A percentile compares a stretch with the other conserved stretches of the same genome.
Conservation (phyloP, 1,140 invertebrate species). For the Cherax destructor region DNA sequence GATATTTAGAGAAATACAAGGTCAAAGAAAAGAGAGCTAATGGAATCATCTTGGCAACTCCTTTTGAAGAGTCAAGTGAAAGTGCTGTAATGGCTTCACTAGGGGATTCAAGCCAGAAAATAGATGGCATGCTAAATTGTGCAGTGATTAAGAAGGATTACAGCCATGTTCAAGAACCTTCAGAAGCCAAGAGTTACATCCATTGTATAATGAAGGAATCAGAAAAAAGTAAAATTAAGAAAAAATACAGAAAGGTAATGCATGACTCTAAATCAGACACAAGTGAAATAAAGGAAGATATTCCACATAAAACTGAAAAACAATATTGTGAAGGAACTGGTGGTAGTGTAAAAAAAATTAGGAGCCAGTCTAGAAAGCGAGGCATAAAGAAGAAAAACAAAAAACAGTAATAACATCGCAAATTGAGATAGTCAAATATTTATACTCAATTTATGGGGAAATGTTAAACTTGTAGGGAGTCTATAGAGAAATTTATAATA, state of each 20-base stretch:
- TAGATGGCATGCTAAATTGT: not conserved
- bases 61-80: not conserved
- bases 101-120: not conserved
- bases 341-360: not conserved
- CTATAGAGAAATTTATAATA: too few species aligned
- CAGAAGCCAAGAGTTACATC: not conserved
- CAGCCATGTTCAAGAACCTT: not conserved
- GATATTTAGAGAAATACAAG: not conserved
- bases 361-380: not conserved
- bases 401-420: not conserved
- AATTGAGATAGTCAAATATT: too few species aligned
- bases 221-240: not conserved
- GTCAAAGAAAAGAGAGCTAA: not conserved
- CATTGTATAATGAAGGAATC: not conserved
- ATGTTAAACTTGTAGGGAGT: too few species aligned
- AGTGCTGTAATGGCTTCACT: not conserved
- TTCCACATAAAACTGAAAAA: not conserved
- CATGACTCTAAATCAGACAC: not conserved
- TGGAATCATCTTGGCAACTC: not conserved
- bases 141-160: not conserved
- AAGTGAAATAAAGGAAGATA: not conserved
- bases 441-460: too few species aligned
- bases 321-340: not conserved
- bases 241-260: not conserved
- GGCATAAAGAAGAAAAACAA: not conserved